Conservation (phyloP, 92 coral and sea anemone species). For the Zoanthus gigantus region DNA sequence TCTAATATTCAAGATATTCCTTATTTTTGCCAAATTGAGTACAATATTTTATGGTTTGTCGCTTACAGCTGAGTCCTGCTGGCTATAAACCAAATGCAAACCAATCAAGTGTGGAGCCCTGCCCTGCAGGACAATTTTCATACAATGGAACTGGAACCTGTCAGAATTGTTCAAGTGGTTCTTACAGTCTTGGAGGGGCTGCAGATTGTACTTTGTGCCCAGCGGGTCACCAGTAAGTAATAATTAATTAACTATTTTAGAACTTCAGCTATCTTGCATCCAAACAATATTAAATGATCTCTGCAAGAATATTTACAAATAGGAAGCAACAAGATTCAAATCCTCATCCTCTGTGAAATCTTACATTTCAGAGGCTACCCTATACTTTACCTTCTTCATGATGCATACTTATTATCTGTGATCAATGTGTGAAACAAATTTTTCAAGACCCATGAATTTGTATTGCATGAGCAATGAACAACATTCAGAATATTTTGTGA, state of each 20-base stretch:
- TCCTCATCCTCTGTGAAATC: too few species aligned
- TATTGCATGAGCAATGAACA: too few species aligned
- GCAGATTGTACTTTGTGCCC: constrained; percentile 78
- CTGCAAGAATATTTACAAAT: background rate
- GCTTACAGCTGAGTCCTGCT: constrained; percentile 75
- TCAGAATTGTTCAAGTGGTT: constrained; percentile 82
- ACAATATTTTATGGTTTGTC: background rate
- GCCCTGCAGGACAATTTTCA: constrained; percentile 84
- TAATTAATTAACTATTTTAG: background rate
- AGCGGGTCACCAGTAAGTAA: constrained; percentile 88
- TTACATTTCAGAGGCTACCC: too few species aligned
- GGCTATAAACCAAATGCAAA: constrained; percentile 79
- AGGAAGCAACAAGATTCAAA: too few species aligned
- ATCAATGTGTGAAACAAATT: too few species aligned
- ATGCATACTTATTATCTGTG: too few species aligned
- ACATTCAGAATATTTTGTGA: too few species aligned
- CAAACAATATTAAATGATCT: too few species aligned
- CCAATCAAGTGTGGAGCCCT: constrained; percentile 71
- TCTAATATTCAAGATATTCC: background rate
- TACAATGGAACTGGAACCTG: constrained; percentile 79
- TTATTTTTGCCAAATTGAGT: background rate
- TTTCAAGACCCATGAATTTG: too few species aligned
- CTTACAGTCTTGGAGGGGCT: constrained; percentile 80
- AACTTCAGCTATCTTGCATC: background rate
- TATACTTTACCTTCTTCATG: too few species aligned